Evolutionary conservation across 2,797 vertebrate genomes (phyloP).

Genomic region (Ptychadena robeensis): DNA sequence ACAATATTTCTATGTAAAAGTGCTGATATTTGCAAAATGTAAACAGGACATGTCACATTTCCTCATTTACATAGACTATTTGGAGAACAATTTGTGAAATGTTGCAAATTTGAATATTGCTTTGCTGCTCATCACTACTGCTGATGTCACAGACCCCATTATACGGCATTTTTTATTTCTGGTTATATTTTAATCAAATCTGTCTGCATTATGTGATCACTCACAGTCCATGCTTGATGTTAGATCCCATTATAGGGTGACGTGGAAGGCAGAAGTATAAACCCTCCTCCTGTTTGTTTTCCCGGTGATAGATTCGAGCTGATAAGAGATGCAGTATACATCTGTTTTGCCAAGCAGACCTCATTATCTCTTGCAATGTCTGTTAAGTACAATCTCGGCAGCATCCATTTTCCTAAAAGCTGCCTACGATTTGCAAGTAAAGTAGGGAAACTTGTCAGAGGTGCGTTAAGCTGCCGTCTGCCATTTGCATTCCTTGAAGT

Average conservation of each 20-base stretch:
- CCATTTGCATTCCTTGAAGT: constrained; percentile 45
- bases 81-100: no score
- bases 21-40: no score
- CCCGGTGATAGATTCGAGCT: constrained; percentile 61
- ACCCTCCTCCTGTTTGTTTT: constrained; percentile 49
- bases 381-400: constrained; percentile 66
- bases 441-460: constrained; percentile 36
- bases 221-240: no score
- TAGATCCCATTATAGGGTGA: neutral
- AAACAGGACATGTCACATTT: no score
- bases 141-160: no score
- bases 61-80: no score
- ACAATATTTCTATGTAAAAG: no score
- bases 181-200: no score
- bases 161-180: no score
- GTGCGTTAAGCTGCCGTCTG: constrained; percentile 48
- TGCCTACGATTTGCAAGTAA: constrained; percentile 63
- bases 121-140: no score
- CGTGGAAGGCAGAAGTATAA: neutral
- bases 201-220: neutral
- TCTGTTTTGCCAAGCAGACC: constrained; percentile 64
- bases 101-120: no score
- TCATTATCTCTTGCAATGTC: constrained; percentile 65
- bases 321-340: constrained; percentile 63
- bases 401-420: constrained; percentile 55